A percentile compares a stretch with the other conserved stretches of the same genome.
Conservation (phyloP, 2,888 invertebrate species). For the Mesorhabditis spiculigera region DNA sequence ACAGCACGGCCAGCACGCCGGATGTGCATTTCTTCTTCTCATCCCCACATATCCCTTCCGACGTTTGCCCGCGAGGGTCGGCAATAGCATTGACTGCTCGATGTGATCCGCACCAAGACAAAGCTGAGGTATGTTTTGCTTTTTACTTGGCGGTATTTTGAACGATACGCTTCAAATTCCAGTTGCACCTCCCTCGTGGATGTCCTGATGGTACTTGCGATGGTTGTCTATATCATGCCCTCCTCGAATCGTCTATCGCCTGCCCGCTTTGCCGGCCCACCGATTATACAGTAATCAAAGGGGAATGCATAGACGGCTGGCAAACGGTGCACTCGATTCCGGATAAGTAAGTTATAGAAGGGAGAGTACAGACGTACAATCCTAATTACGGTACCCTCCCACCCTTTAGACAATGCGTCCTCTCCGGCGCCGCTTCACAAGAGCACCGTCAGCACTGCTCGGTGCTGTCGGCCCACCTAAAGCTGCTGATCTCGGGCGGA, state of each 20-base stretch:
- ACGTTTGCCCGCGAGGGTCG: conserved; percentile 64
- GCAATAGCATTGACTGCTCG: conserved; percentile 65
- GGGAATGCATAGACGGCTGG: conserved; percentile 65
- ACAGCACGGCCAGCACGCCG: conserved; percentile 35
- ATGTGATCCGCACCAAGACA: conserved; percentile 61
- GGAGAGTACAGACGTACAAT: not conserved
- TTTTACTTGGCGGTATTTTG: too few species aligned
- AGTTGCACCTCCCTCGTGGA: conserved; percentile 43
- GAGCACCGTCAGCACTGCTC: conserved; percentile 27
- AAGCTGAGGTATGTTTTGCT: too few species aligned
- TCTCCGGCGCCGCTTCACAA: conserved; percentile 42
- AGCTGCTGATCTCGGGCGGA: conserved; percentile 17
- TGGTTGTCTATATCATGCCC: conserved; percentile 65
- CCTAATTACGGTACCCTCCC: not conserved
- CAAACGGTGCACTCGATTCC: conserved; percentile 66
- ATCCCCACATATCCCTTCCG: conserved; percentile 24
- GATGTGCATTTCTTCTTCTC: conserved; percentile 55
- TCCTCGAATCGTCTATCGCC: conserved; percentile 60
- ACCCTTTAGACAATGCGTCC: conserved; percentile 59
- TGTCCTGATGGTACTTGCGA: conserved; percentile 66
- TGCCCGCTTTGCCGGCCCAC: conserved; percentile 65
- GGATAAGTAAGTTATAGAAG: conserved; percentile 43
- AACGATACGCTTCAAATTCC: not conserved
- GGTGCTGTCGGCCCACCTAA: conserved; percentile 23
- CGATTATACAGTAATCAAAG: conserved; percentile 63